These are phyloP conservation scores for Triops longicaudatus DNA, from an alignment of 1,140 invertebrate species.

Conservation along the genomic window DNA sequence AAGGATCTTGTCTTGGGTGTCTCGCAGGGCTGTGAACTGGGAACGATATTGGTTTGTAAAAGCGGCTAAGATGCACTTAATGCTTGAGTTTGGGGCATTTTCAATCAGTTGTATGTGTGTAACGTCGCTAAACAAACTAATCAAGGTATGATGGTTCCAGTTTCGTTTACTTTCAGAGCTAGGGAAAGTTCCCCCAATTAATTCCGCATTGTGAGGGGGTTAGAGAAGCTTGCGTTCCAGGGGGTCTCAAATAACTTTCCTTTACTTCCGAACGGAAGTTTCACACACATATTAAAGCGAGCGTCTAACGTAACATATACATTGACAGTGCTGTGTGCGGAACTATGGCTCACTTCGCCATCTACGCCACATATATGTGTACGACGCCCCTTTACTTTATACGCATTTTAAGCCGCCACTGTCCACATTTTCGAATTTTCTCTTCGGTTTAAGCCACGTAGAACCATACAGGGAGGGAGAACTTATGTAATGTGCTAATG, in stretches of 20 bases:
- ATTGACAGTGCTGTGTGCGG: neutral
- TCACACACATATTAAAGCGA: slow-evolving; percentile 15
- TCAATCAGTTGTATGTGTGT: too few species aligned
- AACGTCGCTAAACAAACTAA: neutral
- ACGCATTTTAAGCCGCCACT: neutral
- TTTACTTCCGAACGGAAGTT: slow-evolving; percentile 15
- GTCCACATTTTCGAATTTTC: neutral
- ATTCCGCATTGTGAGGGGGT: slow-evolving; percentile 1
- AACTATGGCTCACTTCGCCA: slow-evolving; percentile 3
- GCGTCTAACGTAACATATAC: slow-evolving; percentile 3
- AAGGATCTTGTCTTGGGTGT: too few species aligned
- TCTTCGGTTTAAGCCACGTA: too few species aligned
- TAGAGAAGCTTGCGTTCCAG: slow-evolving; percentile 1
- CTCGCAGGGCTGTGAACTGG: too few species aligned
- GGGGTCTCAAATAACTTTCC: slow-evolving; percentile 11
- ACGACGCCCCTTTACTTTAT: neutral
- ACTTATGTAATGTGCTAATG: neutral
- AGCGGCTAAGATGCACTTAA: too few species aligned
- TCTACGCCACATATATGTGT: neutral
- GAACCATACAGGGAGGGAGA: too few species aligned
- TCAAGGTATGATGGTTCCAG: neutral
- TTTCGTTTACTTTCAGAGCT: neutral
- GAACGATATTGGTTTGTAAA: too few species aligned
- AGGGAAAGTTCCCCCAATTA: neutral
- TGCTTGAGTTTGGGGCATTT: too few species aligned